A percentile compares a stretch with the other conserved stretches of the same genome.
These are phyloP conservation scores for Serripes groenlandicus DNA, from an alignment of 2,888 invertebrate species.

Conservation along the genomic window DNA sequence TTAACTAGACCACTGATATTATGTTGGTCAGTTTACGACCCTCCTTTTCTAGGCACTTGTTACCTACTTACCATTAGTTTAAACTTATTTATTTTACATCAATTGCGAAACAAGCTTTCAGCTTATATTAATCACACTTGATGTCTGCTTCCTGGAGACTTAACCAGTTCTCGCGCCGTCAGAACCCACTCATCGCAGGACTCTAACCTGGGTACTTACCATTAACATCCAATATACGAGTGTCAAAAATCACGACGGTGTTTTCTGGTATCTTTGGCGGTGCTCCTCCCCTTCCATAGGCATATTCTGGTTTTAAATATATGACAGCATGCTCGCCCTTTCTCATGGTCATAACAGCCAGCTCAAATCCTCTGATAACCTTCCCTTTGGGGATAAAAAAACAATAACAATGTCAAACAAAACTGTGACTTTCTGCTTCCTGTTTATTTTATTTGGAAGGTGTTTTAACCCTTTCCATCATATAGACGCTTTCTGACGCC, in stretches of 20 bases:
- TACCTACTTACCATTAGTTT: no score
- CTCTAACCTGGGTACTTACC: no score
- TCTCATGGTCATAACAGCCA: constrained; percentile 97
- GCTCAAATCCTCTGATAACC: constrained; percentile 98
- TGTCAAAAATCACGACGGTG: constrained; percentile 92
- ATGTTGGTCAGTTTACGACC: no score
- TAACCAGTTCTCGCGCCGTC: no score
- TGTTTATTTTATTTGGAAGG: neutral
- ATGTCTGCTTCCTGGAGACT: no score
- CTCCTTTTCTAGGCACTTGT: no score
- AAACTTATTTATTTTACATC: no score
- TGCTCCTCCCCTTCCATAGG: constrained; percentile 94
- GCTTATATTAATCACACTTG: no score
- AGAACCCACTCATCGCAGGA: no score
- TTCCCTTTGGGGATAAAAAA: constrained; percentile 89
- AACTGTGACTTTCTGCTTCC: neutral
- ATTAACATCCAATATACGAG: constrained; percentile 84
- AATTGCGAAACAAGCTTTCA: no score
- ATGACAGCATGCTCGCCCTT: constrained; percentile 94
- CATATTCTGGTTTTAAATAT: constrained; percentile 95
- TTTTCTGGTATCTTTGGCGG: constrained; percentile 96
- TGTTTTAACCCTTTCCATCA: neutral
- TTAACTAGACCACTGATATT: no score
- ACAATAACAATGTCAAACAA: neutral
- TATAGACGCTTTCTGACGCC: no score